Percentiles rank a stretch among this genome's conserved stretches.
phyloP scores from a whole-genome alignment of 2,113 vertebrate genomes.

The Embiotoca jacksoni region DNA sequence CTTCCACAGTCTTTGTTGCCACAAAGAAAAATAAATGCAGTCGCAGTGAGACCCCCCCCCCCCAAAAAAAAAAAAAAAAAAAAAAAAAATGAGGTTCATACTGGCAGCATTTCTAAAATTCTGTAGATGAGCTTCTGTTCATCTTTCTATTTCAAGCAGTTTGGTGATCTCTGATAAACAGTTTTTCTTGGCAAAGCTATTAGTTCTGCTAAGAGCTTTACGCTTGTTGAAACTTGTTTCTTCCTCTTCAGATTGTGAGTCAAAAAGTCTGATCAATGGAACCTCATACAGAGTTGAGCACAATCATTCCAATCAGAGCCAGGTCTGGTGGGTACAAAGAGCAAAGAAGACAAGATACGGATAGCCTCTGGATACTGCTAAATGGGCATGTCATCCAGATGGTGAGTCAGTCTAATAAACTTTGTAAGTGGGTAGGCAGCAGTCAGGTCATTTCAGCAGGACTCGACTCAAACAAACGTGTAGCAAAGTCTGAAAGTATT shows the following conservation, averaged over 20 bases:
- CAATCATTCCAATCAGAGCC: constrained; percentile 66
- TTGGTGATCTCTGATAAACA: constrained; percentile 24
- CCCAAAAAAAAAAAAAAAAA: too few species aligned
- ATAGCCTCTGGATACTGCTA: constrained; percentile 55
- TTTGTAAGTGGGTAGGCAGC: constrained; percentile 60
- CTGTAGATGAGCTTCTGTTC: not conserved
- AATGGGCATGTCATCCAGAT: constrained; percentile 56
- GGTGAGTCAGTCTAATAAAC: constrained; percentile 61
- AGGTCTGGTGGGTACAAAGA: constrained; percentile 35
- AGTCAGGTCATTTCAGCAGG: constrained; percentile 47
- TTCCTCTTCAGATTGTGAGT: constrained; percentile 28
- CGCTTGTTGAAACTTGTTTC: constrained; percentile 29
- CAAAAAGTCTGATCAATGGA: constrained; percentile 45
- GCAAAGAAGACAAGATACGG: constrained; percentile 61
- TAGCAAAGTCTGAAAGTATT: constrained; percentile 22
- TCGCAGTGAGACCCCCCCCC: too few species aligned
- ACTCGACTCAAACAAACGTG: constrained; percentile 33
- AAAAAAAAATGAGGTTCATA: not conserved
- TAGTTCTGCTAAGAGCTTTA: constrained; percentile 8
- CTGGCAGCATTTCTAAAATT: not conserved
- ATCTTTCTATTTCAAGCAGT: constrained; percentile 10
- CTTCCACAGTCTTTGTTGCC: too few species aligned
- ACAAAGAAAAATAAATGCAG: too few species aligned
- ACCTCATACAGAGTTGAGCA: constrained; percentile 31
- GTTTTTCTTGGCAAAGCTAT: not conserved